Evolutionary conservation across 2,888 invertebrate genomes (phyloP).

Genomic region (Drosophila helvetica): DNA sequence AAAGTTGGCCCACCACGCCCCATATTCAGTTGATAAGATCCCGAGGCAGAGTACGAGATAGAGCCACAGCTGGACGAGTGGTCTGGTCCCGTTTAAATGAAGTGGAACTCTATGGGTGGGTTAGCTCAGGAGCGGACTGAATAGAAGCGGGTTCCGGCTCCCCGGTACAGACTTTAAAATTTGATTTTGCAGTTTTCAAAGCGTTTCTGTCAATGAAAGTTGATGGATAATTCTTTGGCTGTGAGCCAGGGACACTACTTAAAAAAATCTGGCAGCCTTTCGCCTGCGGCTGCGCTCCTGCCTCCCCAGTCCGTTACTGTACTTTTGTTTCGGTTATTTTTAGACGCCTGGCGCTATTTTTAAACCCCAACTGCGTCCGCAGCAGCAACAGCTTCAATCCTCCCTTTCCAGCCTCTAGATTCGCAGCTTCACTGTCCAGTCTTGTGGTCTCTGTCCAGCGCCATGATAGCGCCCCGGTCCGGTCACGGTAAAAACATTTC

Average conservation of each 20-base stretch:
- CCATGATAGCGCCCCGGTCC: background rate
- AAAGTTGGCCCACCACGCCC: conserved; percentile 31
- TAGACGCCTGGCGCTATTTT: conserved; percentile 16
- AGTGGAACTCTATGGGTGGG: background rate
- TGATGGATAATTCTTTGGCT: too few relatives aligned
- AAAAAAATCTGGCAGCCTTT: background rate
- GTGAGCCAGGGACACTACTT: too few relatives aligned
- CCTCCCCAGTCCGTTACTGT: background rate
- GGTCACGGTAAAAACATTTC: too few relatives aligned
- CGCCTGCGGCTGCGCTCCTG: background rate
- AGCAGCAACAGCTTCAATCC: background rate
- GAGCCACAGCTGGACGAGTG: background rate
- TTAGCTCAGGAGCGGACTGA: background rate
- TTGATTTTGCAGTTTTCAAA: too few relatives aligned
- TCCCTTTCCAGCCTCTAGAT: background rate
- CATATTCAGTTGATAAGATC: background rate
- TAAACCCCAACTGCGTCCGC: background rate
- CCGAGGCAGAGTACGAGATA: background rate
- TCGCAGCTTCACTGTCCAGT: background rate
- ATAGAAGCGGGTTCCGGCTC: background rate
- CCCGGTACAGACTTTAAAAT: too few relatives aligned
- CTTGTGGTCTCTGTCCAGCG: background rate
- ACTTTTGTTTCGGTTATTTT: conserved; percentile 6
- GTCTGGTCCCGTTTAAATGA: background rate
- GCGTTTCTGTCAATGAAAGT: too few relatives aligned